phyloP scores from a whole-genome alignment of 1,140 invertebrate genomes.

The Antheraea pernyi region DNA sequence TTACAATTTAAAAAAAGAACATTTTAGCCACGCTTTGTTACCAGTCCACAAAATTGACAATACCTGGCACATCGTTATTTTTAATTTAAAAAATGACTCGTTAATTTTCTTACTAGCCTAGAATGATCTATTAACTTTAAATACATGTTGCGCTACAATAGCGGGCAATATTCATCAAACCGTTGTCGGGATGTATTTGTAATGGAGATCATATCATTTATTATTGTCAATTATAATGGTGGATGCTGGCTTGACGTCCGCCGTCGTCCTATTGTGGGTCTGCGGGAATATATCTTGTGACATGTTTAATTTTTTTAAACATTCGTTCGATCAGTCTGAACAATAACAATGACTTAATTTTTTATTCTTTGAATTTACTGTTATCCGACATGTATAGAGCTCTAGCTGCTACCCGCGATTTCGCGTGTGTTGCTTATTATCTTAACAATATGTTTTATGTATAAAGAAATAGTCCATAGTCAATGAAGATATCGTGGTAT shows the following conservation, averaged over 20 bases:
- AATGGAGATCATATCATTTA: constrained; percentile 60
- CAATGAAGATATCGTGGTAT: no score
- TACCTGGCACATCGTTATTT: background rate
- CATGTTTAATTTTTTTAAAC: background rate
- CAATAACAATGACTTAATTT: background rate
- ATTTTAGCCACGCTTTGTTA: no score
- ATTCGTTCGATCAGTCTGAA: background rate
- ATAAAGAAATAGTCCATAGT: no score
- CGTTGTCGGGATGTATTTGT: constrained; percentile 47
- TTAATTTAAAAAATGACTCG: background rate
- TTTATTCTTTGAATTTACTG: background rate
- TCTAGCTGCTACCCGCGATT: no score
- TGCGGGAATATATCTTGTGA: background rate
- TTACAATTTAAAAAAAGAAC: no score
- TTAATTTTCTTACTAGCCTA: background rate
- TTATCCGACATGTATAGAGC: background rate
- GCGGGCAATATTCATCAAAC: constrained; percentile 47
- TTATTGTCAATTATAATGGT: constrained; percentile 73
- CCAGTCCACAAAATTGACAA: no score
- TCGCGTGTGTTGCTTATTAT: no score
- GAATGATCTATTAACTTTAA: constrained; percentile 11
- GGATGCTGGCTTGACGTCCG: constrained; percentile 16
- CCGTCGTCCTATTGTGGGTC: constrained; percentile 6
- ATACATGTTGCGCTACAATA: constrained; percentile 34
- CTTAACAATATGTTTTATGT: no score